Evolutionary conservation across 2,797 vertebrate genomes (phyloP).

Genomic region (Esox lucius): DNA sequence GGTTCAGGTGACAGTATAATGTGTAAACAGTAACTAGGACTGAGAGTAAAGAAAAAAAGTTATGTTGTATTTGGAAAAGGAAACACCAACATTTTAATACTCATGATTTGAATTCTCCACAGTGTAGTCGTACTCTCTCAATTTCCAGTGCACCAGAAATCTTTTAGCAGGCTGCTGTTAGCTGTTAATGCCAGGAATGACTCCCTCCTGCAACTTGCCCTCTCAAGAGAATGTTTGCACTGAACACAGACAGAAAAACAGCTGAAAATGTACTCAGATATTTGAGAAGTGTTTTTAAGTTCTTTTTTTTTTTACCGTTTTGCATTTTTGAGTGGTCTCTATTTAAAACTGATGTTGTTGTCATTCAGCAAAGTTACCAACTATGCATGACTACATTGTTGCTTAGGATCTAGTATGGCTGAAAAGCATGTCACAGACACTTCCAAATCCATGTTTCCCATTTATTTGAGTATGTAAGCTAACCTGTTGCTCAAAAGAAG

Average conservation of each 20-base stretch:
- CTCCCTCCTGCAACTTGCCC: neutral
- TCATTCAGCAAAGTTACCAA: neutral
- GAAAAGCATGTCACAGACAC: constrained; percentile 2
- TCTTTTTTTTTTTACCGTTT: too few species aligned
- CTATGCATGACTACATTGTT: neutral
- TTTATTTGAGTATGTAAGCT: neutral
- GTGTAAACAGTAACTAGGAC: neutral
- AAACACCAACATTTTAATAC: neutral
- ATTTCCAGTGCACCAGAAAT: constrained; percentile 17
- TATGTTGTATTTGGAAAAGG: neutral
- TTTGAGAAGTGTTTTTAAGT: constrained; percentile 51
- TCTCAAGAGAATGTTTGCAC: constrained; percentile 40
- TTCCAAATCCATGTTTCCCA: constrained; percentile 18
- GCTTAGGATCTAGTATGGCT: neutral
- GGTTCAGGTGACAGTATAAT: neutral
- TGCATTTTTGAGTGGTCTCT: neutral
- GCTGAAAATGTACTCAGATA: constrained; percentile 15
- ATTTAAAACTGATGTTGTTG: neutral
- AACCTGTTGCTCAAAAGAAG: neutral
- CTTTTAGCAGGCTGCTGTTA: constrained; percentile 45
- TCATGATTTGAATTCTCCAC: neutral
- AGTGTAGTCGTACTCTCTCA: neutral
- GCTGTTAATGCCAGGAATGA: constrained; percentile 15
- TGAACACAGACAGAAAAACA: constrained; percentile 3
- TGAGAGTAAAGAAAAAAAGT: neutral